Evolutionary conservation across 2,113 vertebrate species (phyloP).

Genomic region (rat (Rattus norvegicus)): DNA sequence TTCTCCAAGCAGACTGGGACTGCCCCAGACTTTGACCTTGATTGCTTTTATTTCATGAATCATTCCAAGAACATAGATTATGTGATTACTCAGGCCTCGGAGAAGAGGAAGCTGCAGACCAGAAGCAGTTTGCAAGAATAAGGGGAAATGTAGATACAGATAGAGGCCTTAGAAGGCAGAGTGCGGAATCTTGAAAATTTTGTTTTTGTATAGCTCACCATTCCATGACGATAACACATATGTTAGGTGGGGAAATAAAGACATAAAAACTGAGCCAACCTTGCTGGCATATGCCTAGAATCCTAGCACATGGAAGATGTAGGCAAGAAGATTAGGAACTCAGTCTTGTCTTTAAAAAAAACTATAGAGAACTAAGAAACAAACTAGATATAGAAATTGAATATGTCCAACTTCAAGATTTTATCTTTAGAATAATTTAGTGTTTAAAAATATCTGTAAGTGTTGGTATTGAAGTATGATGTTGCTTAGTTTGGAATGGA

Average conservation of each 20-base stretch:
- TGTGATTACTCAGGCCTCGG: background rate
- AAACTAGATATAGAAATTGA: slow-evolving; percentile 12
- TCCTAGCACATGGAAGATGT: background rate
- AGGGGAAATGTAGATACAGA: background rate
- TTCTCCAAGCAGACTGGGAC: background rate
- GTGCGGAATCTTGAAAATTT: slow-evolving; percentile 23
- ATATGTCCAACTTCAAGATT: slow-evolving; percentile 20
- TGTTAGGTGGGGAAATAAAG: background rate
- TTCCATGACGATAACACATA: background rate
- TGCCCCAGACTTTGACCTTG: background rate
- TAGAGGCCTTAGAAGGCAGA: background rate
- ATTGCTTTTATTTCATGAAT: slow-evolving; percentile 44
- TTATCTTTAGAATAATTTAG: slow-evolving; percentile 36
- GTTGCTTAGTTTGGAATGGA: background rate
- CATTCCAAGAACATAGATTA: slow-evolving; percentile 40
- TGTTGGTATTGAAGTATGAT: background rate
- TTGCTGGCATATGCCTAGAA: background rate
- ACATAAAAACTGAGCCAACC: background rate
- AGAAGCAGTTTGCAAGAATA: slow-evolving; percentile 41
- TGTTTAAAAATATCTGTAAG: background rate
- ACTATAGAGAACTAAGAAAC: background rate
- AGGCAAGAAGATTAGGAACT: background rate
- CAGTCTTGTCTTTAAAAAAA: background rate
- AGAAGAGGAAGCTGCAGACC: slow-evolving; percentile 34
- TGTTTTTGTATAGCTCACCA: background rate